phyloP scores from a whole-genome alignment of 2,888 invertebrate genomes.

The Elmis aenea region DNA sequence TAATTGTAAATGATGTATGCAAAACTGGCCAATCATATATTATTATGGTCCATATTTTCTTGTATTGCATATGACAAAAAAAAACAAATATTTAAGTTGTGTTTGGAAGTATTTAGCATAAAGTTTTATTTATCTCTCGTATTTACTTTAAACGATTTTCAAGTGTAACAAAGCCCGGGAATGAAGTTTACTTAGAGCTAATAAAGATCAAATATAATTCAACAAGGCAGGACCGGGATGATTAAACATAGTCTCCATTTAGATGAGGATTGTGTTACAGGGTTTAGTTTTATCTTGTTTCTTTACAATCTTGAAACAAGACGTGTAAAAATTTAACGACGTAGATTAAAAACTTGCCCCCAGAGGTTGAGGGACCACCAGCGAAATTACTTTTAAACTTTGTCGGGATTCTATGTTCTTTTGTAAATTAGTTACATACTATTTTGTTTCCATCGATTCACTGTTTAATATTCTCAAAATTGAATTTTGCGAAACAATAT shows the following conservation, averaged over 20 bases:
- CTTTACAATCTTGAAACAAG: neutral
- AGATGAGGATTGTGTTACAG: too few relatives aligned
- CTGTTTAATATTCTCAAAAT: too few relatives aligned
- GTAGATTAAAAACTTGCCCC: too few relatives aligned
- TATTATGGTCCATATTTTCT: too few relatives aligned
- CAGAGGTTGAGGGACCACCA: constrained; percentile 6
- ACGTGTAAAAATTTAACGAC: constrained; percentile 6
- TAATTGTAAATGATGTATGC: too few relatives aligned
- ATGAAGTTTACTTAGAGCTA: constrained; percentile 13
- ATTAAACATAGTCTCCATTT: constrained; percentile 12
- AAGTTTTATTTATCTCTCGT: too few relatives aligned
- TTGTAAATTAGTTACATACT: constrained; percentile 12
- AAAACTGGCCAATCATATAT: too few relatives aligned
- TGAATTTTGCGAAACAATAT: too few relatives aligned
- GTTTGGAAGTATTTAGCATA: too few relatives aligned
- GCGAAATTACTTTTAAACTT: constrained; percentile 14
- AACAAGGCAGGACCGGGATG: constrained; percentile 10
- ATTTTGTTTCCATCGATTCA: constrained; percentile 10
- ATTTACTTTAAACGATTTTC: constrained; percentile 10
- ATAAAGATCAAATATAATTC: constrained; percentile 13
- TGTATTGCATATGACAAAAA: too few relatives aligned
- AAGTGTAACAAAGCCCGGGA: constrained; percentile 6
- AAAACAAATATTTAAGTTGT: too few relatives aligned
- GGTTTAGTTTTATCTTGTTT: neutral
- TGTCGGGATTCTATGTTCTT: constrained; percentile 11